Base-by-base conservation (phyloP, 2,797 vertebrate species). In the Streptopelia turtur region DNA sequence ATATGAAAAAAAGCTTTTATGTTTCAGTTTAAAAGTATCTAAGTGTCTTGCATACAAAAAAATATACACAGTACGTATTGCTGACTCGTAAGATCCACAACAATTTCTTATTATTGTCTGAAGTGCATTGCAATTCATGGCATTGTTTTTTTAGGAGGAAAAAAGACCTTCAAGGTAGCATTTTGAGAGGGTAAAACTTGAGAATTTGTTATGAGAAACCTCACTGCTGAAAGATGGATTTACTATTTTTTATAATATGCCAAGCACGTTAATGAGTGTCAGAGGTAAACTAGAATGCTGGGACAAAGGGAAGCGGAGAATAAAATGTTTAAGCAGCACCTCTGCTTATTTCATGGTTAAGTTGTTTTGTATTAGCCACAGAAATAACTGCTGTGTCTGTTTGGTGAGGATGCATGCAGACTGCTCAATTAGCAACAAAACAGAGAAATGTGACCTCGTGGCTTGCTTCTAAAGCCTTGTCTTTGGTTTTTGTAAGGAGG, bases 341-440 rank as follows among this genome's bases (percentile, higher is more conserved):
- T 94, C 83, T 95, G 66, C 92, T 94, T 95, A 95, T 97, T 97
- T 97, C 88, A 93, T 96, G 94, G 75, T 92, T 93, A 96, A 93
- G 79, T 94, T 94, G 68, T 77, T 97, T 94, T 90, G 80, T 89
- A 95, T 96, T 89, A 88, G 94, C 65, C 89, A 79, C 1, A 7
- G 89, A 96, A 96, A 96, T 91, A 92, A 81, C 87, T 93, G 89
- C 92, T 45, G 16, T 64, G 65, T 86, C 76, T 88, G 33, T 88
- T 86, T 6, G 53, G 78, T 75, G 89, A 75, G 70, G 93, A 95
- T 93, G 92, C 81, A 79, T 83, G 41, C 72, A 92, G 95, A 89
- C 92, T 95, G 76, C 87, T 89, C 83, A 95, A 87, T 96, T 94
- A 93, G 86, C 75, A 82, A 83, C 90, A 87, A 45, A 57, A 6